phyloP scores from a whole-genome alignment of 1,140 invertebrate genomes.

The Liolophura sinensis region DNA sequence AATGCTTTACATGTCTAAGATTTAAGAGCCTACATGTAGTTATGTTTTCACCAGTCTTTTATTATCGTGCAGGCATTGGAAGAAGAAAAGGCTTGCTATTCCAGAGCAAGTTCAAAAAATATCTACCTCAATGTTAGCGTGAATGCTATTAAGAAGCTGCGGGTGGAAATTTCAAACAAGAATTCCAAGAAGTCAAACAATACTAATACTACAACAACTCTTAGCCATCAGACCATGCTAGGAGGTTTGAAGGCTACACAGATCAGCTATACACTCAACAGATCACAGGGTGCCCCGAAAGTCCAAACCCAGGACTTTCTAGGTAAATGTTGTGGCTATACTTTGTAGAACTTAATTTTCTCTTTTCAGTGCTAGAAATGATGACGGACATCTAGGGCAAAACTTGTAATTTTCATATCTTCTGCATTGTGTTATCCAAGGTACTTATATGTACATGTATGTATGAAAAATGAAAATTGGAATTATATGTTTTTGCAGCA shows the following conservation, averaged over 20 bases:
- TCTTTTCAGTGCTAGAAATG: background rate
- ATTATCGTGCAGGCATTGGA: constrained; percentile 45
- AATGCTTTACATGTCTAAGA: background rate
- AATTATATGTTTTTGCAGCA: too few species aligned
- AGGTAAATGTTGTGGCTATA: constrained; percentile 21
- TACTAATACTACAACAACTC: constrained; percentile 28
- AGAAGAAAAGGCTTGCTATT: constrained; percentile 78
- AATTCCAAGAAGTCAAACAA: constrained; percentile 9
- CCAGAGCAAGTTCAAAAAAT: constrained; percentile 74
- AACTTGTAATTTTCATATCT: too few species aligned
- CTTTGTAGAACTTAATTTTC: background rate
- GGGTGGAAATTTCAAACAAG: constrained; percentile 32
- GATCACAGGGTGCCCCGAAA: constrained; percentile 25
- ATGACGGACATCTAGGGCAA: background rate
- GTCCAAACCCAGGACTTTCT: constrained; percentile 22
- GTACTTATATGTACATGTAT: too few species aligned
- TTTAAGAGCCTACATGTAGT: background rate
- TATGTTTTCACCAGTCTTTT: constrained; percentile 5
- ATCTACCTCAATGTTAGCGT: constrained; percentile 86
- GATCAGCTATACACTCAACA: constrained; percentile 68
- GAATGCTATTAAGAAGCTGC: constrained; percentile 72
- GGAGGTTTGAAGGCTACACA: constrained; percentile 67
- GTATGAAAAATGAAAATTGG: too few species aligned
- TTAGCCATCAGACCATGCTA: constrained; percentile 69
- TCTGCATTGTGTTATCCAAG: too few species aligned